Evolutionary conservation across 2,888 invertebrate genomes (phyloP).

Genomic region (Drosophila lutescens): DNA sequence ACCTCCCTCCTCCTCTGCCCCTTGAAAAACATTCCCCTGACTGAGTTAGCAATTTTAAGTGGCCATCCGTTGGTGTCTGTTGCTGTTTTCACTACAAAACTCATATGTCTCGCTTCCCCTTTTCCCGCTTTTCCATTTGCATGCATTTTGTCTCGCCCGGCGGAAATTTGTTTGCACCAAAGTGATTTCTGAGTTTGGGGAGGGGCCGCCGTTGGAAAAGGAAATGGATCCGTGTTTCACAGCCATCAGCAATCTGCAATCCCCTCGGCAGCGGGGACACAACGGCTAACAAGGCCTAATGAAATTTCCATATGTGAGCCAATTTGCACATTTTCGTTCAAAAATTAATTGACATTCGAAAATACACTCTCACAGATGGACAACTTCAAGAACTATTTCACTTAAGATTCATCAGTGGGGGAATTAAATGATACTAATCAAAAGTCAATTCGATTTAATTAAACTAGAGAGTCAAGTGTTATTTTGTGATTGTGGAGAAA

Average conservation of each 20-base stretch:
- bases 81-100: slow-evolving; percentile 45
- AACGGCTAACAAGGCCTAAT: slow-evolving; percentile 56
- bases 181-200: slow-evolving; percentile 45
- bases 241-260: slow-evolving; percentile 34
- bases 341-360: slow-evolving; percentile 28
- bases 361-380: neutral
- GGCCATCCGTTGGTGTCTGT: slow-evolving; percentile 45
- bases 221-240: slow-evolving; percentile 62
- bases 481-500: neutral
- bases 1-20: neutral
- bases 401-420: neutral
- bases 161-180: slow-evolving; percentile 74
- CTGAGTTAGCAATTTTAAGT: slow-evolving; percentile 64
- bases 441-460: neutral
- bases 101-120: slow-evolving; percentile 25
- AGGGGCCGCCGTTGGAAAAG: slow-evolving; percentile 24
- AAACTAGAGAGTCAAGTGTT: neutral
- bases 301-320: slow-evolving; percentile 60
- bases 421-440: neutral
- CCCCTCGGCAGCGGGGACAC: slow-evolving; percentile 42
- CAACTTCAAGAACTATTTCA: neutral
- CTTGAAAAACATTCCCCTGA: slow-evolving; percentile 7
- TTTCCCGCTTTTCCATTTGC: slow-evolving; percentile 15
- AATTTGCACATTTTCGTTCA: slow-evolving; percentile 38
- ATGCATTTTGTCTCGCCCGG: slow-evolving; percentile 55